A percentile compares a stretch with the other conserved stretches of the same genome.
Evolutionary conservation across 2,797 vertebrate genomes (phyloP).

Genomic region (Microcaecilia unicolor): DNA sequence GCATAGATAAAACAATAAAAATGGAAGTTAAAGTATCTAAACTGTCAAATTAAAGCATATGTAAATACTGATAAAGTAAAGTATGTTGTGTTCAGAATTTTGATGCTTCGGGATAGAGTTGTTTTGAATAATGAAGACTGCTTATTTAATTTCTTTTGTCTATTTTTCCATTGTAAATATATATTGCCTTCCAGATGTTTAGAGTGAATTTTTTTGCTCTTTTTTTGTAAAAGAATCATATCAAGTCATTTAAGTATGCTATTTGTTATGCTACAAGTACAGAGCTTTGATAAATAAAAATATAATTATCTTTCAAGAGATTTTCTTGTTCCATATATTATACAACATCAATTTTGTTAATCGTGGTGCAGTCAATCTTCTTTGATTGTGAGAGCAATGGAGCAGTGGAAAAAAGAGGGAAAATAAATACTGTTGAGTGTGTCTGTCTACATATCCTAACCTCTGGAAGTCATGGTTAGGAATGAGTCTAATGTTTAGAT

Average conservation of each 20-base stretch:
- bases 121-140: slow-evolving; percentile 7
- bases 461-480: no score
- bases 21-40: neutral
- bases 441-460: no score
- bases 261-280: slow-evolving; percentile 49
- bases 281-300: slow-evolving; percentile 51
- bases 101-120: slow-evolving; percentile 14
- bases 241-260: slow-evolving; percentile 43
- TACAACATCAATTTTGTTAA: no score
- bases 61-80: slow-evolving; percentile 9
- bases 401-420: no score
- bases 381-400: no score
- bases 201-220: slow-evolving; percentile 41
- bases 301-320: slow-evolving; percentile 38
- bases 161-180: slow-evolving; percentile 48
- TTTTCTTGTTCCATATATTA: slow-evolving; percentile 13
- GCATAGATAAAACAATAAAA: neutral
- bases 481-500: no score
- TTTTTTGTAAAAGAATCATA: slow-evolving; percentile 54
- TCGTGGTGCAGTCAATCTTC: no score
- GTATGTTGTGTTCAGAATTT: slow-evolving; percentile 26
- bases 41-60: neutral
- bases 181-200: slow-evolving; percentile 27
- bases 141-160: slow-evolving; percentile 22
- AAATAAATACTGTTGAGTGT: no score